phyloP scores from a whole-genome alignment of 92 coral and sea anemone genomes.

The Epizoanthus ramosus region DNA sequence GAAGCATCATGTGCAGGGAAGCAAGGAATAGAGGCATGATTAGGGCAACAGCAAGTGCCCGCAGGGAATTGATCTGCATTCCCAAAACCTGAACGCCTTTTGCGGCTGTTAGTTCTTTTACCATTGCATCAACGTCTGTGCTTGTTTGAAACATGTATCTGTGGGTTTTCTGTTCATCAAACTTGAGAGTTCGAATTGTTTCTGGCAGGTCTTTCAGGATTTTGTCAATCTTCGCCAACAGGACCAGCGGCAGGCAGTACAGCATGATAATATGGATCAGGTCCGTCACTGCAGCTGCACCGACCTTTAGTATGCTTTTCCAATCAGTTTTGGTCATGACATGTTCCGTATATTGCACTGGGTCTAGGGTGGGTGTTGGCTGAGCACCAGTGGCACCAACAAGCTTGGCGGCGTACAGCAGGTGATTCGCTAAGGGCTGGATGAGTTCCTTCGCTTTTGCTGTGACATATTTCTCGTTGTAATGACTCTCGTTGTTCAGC shows the following conservation, averaged over 20 bases:
- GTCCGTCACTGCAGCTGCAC: constrained; percentile 31
- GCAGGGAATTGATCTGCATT: constrained; percentile 60
- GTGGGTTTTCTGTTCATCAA: constrained; percentile 46
- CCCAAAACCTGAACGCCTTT: constrained; percentile 66
- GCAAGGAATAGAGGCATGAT: constrained; percentile 66
- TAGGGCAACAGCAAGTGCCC: constrained; percentile 51
- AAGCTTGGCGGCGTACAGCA: background rate
- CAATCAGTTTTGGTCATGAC: constrained; percentile 11
- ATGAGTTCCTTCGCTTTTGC: background rate
- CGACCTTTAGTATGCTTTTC: constrained; percentile 39
- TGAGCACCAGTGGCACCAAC: background rate
- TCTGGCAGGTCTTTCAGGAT: constrained; percentile 50
- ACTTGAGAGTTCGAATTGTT: constrained; percentile 58
- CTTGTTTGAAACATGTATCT: constrained; percentile 54
- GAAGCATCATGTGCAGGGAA: constrained; percentile 48
- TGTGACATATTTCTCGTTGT: constrained; percentile 1
- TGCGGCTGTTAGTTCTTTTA: constrained; percentile 34
- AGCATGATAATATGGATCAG: constrained; percentile 60
- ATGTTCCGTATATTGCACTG: background rate
- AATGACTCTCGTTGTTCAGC: constrained; percentile 50
- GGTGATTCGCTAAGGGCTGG: background rate
- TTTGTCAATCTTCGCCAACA: constrained; percentile 67
- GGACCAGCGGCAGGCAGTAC: constrained; percentile 69
- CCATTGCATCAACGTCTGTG: constrained; percentile 37
- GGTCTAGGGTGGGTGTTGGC: background rate